phyloP scores from a whole-genome alignment of 2,113 vertebrate species.

The Cervus canadensis region DNA sequence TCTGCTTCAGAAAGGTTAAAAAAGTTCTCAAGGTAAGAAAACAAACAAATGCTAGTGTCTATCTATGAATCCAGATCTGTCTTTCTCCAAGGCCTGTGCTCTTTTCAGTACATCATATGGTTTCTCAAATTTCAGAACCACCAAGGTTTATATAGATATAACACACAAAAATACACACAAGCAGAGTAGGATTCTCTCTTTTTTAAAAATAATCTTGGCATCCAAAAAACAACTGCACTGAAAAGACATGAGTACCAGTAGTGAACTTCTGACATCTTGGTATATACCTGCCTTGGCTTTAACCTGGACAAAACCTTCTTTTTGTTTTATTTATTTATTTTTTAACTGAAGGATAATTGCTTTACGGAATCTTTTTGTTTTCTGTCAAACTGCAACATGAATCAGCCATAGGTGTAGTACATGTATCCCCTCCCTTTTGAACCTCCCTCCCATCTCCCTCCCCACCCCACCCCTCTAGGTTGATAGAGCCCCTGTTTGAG shows the following conservation, averaged over 20 bases:
- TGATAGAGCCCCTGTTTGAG: neutral
- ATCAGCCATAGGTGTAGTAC: neutral
- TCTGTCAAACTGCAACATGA: neutral
- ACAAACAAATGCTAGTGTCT: constrained; percentile 19
- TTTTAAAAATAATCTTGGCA: neutral
- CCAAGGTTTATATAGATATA: neutral
- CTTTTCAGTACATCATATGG: neutral
- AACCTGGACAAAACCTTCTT: constrained; percentile 52
- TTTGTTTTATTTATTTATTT: neutral
- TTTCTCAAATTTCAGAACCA: constrained; percentile 15
- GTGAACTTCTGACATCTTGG: neutral
- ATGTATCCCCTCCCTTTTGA: neutral
- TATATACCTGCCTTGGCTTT: constrained; percentile 31
- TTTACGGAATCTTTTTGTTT: neutral
- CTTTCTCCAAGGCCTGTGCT: neutral
- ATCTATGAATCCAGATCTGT: neutral
- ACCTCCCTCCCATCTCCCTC: neutral
- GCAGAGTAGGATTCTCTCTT: neutral
- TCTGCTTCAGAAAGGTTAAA: constrained; percentile 35
- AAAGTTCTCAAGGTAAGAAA: constrained; percentile 55
- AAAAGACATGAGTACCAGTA: neutral
- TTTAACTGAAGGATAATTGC: neutral
- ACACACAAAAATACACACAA: neutral
- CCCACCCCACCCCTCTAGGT: neutral
- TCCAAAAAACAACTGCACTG: neutral